Percentiles rank a stretch among this genome's conserved stretches.
Evolutionary conservation across 2,888 invertebrate species (phyloP).

Genomic region (Philopedon plagiatum): DNA sequence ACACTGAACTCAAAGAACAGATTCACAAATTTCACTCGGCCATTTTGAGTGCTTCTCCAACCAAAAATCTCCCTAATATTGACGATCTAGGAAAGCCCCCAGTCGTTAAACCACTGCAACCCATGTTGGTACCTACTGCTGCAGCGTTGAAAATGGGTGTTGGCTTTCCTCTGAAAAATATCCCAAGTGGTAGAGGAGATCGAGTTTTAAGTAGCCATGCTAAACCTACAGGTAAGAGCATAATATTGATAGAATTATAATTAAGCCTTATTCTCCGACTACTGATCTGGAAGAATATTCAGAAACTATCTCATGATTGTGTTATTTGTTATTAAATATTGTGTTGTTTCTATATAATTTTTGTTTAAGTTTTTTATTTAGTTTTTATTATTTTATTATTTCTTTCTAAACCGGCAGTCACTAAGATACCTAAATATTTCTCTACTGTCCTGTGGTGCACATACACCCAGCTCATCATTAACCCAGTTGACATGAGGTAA

Average conservation of each 20-base stretch:
- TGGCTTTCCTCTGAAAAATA: slow-evolving; percentile 84
- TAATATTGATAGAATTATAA: not conserved
- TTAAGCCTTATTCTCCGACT: not conserved
- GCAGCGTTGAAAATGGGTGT: slow-evolving; percentile 90
- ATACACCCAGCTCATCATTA: too few species aligned
- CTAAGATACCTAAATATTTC: too few species aligned
- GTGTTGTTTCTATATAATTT: too few species aligned
- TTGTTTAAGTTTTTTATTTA: too few species aligned
- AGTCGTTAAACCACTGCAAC: slow-evolving; percentile 63
- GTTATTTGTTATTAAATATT: too few species aligned
- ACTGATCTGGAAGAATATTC: too few species aligned
- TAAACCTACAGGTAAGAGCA: slow-evolving; percentile 73
- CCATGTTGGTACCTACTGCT: slow-evolving; percentile 83
- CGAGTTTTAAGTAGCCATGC: slow-evolving; percentile 75
- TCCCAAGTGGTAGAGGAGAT: slow-evolving; percentile 78
- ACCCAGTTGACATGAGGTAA: too few species aligned
- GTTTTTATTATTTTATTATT: too few species aligned
- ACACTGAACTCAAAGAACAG: slow-evolving; percentile 74
- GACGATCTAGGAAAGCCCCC: slow-evolving; percentile 71
- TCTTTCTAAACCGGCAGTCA: too few species aligned
- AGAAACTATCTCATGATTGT: too few species aligned
- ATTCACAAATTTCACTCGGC: slow-evolving; percentile 76
- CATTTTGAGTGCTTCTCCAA: slow-evolving; percentile 75
- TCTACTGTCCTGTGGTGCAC: too few species aligned
- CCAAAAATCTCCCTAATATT: slow-evolving; percentile 73